These are phyloP conservation scores for Sebastes vulpes DNA, from an alignment of 2,797 vertebrate genomes.

Conservation along the genomic window DNA sequence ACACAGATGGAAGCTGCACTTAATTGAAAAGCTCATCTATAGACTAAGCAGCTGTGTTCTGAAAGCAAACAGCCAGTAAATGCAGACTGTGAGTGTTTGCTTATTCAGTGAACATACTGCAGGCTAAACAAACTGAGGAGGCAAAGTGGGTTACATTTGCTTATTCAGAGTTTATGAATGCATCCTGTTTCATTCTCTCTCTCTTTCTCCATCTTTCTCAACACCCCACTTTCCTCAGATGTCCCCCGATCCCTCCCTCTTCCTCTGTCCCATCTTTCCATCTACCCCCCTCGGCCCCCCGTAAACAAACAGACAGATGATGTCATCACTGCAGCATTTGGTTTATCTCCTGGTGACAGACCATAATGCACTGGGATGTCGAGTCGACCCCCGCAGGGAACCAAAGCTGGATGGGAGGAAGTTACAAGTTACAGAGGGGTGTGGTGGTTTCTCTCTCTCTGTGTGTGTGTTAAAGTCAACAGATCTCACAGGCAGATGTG, in stretches of 20 bases:
- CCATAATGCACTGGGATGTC: constrained; percentile 50
- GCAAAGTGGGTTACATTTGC: constrained; percentile 20
- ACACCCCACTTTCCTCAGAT: constrained; percentile 5
- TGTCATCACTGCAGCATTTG: constrained; percentile 64
- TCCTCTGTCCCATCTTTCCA: constrained; percentile 12
- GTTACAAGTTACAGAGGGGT: constrained; percentile 30
- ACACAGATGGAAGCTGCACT: constrained; percentile 50
- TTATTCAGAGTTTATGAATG: constrained; percentile 33
- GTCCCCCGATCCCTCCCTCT: not conserved
- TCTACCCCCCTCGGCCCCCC: not conserved
- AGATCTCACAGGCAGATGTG: constrained; percentile 41
- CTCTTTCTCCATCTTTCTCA: constrained; percentile 5
- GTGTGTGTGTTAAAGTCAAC: constrained; percentile 6
- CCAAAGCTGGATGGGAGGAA: constrained; percentile 48
- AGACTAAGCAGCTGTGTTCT: constrained; percentile 64
- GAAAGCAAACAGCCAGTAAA: constrained; percentile 67
- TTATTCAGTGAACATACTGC: constrained; percentile 34
- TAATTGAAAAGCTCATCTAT: constrained; percentile 63
- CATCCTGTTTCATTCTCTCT: constrained; percentile 28
- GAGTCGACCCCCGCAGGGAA: constrained; percentile 48
- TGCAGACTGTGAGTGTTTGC: constrained; percentile 50
- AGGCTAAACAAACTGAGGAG: constrained; percentile 39
- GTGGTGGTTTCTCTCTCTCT: not conserved
- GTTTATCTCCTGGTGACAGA: constrained; percentile 74
- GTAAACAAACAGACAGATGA: constrained; percentile 75